These are phyloP conservation scores for Drosophila meridiana DNA, from an alignment of 2,888 invertebrate genomes.

Conservation along the genomic window DNA sequence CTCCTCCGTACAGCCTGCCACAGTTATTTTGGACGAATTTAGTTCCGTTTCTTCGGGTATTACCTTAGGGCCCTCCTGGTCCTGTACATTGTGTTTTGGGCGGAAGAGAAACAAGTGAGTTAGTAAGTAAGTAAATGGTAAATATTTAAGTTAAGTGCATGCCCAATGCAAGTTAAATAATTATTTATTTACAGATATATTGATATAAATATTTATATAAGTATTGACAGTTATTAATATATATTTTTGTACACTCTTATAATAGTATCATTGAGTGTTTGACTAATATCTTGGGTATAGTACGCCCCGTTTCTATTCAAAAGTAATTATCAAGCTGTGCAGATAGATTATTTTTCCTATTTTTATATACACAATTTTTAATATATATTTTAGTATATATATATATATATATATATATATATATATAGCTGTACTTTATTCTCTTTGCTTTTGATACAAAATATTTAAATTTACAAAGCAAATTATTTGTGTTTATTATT, in stretches of 20 bases:
- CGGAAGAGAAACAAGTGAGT: not conserved
- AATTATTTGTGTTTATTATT: not conserved
- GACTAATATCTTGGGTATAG: not conserved
- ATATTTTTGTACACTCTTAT: too few relatives aligned
- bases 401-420: too few relatives aligned
- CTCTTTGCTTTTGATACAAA: too few relatives aligned
- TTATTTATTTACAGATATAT: not conserved
- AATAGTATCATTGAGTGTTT: too few relatives aligned
- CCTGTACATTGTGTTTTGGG: slow-evolving; percentile 66
- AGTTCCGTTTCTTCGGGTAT: slow-evolving; percentile 87
- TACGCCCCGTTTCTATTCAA: not conserved
- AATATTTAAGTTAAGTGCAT: not conserved
- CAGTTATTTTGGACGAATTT: slow-evolving; percentile 73
- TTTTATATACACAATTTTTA: too few relatives aligned
- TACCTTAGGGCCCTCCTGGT: slow-evolving; percentile 86
- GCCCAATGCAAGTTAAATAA: not conserved
- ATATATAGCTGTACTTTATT: too few relatives aligned
- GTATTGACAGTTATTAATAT: too few relatives aligned
- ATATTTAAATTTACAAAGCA: too few relatives aligned
- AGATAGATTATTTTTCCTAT: too few relatives aligned
- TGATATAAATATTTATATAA: not conserved
- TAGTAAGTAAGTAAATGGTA: not conserved
- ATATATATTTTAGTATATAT: too few relatives aligned
- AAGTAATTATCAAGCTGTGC: not conserved
- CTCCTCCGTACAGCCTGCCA: slow-evolving; percentile 61